Evolutionary conservation across 2,797 vertebrate genomes (phyloP).

Genomic region (Xiphophorus birchmanni): DNA sequence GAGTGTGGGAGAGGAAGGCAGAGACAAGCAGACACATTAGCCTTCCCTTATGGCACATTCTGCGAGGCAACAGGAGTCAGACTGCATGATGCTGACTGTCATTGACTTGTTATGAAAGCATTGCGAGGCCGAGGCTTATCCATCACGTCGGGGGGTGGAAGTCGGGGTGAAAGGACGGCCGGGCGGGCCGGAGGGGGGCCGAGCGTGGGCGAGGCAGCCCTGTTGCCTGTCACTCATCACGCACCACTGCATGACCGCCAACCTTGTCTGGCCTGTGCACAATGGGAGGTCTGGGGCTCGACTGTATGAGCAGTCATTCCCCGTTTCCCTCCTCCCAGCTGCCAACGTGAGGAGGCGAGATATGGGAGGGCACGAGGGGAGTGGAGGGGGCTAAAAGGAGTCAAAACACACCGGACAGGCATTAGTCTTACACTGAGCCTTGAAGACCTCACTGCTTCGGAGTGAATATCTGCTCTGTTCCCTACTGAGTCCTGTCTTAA

Average conservation of each 20-base stretch:
- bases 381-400: conserved; percentile 54
- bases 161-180: conserved; percentile 60
- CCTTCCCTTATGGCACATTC: conserved; percentile 69
- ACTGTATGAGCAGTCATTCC: conserved; percentile 69
- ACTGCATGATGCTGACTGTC: conserved; percentile 74
- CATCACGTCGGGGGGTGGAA: conserved; percentile 68
- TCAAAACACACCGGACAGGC: conserved; percentile 70
- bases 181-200: conserved; percentile 37
- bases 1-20: conserved; percentile 65
- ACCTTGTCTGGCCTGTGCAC: conserved; percentile 72
- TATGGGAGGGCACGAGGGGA: conserved; percentile 18
- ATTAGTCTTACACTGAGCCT: conserved; percentile 58
- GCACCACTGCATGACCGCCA: conserved; percentile 73
- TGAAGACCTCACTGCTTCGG: conserved; percentile 59
- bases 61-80: conserved; percentile 70
- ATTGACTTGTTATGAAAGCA: conserved; percentile 77
- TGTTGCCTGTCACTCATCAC: conserved; percentile 78
- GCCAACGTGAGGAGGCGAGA: conserved; percentile 27
- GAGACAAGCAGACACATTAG: conserved; percentile 73
- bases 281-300: conserved; percentile 71
- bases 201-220: conserved; percentile 57
- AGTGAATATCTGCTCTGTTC: conserved; percentile 65
- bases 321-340: conserved; percentile 45
- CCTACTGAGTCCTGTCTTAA: conserved; percentile 25
- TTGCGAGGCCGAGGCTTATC: conserved; percentile 61